phyloP scores from a whole-genome alignment of 2,888 invertebrate genomes.

The Drosophila parthenogenetica region DNA sequence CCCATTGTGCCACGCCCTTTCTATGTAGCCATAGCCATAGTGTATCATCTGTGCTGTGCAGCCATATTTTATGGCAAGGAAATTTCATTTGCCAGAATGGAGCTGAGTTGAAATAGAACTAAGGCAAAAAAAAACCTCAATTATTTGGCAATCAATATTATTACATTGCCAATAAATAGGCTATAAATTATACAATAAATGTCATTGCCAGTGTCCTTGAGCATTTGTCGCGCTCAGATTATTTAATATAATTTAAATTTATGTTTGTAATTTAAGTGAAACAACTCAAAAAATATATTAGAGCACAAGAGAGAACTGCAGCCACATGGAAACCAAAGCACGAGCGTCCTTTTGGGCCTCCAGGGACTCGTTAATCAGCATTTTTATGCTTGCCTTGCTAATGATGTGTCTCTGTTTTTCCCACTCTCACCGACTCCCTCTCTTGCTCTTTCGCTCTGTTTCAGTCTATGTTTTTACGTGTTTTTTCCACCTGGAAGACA shows the following conservation, averaged over 20 bases:
- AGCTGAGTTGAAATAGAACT: not conserved
- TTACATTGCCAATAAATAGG: constrained; percentile 62
- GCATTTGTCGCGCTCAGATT: constrained; percentile 43
- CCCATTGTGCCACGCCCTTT: constrained; percentile 23
- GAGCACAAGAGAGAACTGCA: constrained; percentile 12
- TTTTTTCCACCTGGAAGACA: constrained; percentile 51
- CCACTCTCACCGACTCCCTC: constrained; percentile 19
- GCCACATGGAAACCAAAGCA: constrained; percentile 28
- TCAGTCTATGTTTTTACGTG: constrained; percentile 21
- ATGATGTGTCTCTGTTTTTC: constrained; percentile 63
- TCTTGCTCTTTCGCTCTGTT: constrained; percentile 17
- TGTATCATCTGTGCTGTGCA: constrained; percentile 27
- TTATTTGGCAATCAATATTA: constrained; percentile 78
- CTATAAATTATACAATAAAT: constrained; percentile 77
- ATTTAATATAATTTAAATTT: constrained; percentile 80
- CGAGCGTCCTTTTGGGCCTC: constrained; percentile 49
- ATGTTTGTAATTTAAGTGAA: constrained; percentile 63
- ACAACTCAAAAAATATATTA: not conserved
- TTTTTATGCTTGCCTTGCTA: constrained; percentile 79
- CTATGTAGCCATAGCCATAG: constrained; percentile 34
- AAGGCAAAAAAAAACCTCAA: constrained; percentile 61
- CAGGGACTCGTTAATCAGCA: constrained; percentile 79
- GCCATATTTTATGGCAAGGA: constrained; percentile 63
- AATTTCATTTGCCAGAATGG: constrained; percentile 52
- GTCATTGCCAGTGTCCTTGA: constrained; percentile 67